Evolutionary conservation across 2,888 invertebrate genomes (phyloP), one percentile per base, ranked within the genome.

Genomic region (Tetragonisca angustula): DNA sequence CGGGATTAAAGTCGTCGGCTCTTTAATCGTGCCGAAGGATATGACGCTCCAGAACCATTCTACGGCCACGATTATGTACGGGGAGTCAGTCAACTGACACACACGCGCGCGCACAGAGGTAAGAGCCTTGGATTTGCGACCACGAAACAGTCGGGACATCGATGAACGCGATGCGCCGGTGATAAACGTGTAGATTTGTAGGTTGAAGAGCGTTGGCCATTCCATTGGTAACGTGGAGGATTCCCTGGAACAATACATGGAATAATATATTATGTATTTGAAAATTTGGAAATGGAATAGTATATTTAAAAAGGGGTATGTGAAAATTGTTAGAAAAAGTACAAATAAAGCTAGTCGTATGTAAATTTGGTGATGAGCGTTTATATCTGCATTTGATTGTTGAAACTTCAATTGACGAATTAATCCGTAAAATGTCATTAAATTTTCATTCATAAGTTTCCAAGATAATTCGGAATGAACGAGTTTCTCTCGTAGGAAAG

Each of bases 1-100:
- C 85, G 81, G 87, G 88, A 90, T 90, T 90, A 91, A 89, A 87
- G 78, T 71, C 81, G 90, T 79, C 89, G 90, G 88, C 83, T 76
- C 89, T 89, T 89, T 89, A 90, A 91, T 88, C 88, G 85, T 85
- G 87, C 88, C 90, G 90, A 88, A 86, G 90, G 83, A 90, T 88
- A 85, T 81, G 86, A 88, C 88, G 84, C 68, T 69, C 62, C 76
- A 85, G 79, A 76, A 77, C 81, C 84, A 77, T 87, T 85, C 77
- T 54, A 17, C 54, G 65, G 59, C 68, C 62, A 76, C 73, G 81
- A 85, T 85, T 81, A 85, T 81, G 85, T 69, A 75, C 75, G 67
- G 56, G 69, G 73, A 83, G 59, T 36, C 65, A 32, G 70, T 43
- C 59, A 67, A n/a, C n/a, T 24, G 59, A 61, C 52, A 21, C 68